A percentile compares a stretch with the other conserved stretches of the same genome.
These are phyloP conservation scores for Perithous albicinctus DNA, from an alignment of 2,888 invertebrate genomes.

Conservation along the genomic window DNA sequence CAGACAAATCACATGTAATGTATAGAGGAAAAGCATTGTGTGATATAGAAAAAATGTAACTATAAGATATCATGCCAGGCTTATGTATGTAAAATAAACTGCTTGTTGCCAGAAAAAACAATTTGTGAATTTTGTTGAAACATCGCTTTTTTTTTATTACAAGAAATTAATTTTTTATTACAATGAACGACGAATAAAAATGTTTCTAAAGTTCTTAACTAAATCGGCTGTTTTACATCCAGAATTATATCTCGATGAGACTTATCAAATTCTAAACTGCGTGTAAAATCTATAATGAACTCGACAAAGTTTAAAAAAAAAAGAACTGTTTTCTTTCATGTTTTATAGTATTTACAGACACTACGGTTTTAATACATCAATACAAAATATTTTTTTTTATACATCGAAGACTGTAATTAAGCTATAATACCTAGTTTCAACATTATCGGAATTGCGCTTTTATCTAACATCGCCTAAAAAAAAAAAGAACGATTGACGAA, in stretches of 20 bases:
- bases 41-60: slow-evolving; percentile 60
- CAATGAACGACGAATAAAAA: slow-evolving; percentile 39
- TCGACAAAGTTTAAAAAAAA: slow-evolving; percentile 51
- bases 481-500: slow-evolving; percentile 37
- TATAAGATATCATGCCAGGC: slow-evolving; percentile 61
- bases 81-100: slow-evolving; percentile 68
- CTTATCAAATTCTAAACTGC: slow-evolving; percentile 30
- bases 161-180: slow-evolving; percentile 32
- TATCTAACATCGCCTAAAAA: slow-evolving; percentile 21
- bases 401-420: slow-evolving; percentile 48
- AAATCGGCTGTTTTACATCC: slow-evolving; percentile 32
- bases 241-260: slow-evolving; percentile 1
- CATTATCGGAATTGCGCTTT: slow-evolving; percentile 44
- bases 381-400: slow-evolving; percentile 57
- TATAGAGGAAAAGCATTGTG: slow-evolving; percentile 63
- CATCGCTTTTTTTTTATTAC: slow-evolving; percentile 49
- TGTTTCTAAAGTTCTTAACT: slow-evolving; percentile 23
- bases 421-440: slow-evolving; percentile 54
- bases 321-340: slow-evolving; percentile 12
- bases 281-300: slow-evolving; percentile 45
- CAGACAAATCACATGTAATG: slow-evolving; percentile 19
- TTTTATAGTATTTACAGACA: slow-evolving; percentile 64
- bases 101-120: slow-evolving; percentile 60
- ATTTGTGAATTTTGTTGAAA: not conserved
- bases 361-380: slow-evolving; percentile 39